phyloP scores from a whole-genome alignment of 2,113 vertebrate species.

The Synodontis membranacea region DNA sequence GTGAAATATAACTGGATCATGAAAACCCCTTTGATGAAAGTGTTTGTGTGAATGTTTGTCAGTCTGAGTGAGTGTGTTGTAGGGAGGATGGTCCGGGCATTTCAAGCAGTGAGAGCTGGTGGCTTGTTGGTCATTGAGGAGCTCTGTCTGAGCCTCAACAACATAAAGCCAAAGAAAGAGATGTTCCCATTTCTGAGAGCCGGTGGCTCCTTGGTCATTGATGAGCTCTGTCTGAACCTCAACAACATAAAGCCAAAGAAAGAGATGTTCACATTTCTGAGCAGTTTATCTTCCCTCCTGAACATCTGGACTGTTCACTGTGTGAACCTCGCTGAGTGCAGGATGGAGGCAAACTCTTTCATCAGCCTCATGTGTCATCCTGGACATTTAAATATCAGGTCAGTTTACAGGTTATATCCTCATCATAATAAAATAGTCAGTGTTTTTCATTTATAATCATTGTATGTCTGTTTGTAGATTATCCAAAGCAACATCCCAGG shows the following conservation, averaged over 20 bases:
- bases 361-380: conserved; percentile 39
- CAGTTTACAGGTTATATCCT: neutral
- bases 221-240: conserved; percentile 37
- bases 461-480: conserved; percentile 28
- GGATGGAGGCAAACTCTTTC: conserved; percentile 27
- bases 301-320: conserved; percentile 44
- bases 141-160: conserved; percentile 21
- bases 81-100: conserved; percentile 15
- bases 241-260: neutral
- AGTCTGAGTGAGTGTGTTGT: conserved; percentile 40
- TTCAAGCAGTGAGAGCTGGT: neutral
- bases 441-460: neutral
- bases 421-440: neutral
- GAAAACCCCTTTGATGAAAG: neutral
- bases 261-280: conserved; percentile 34
- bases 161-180: neutral
- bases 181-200: conserved; percentile 40
- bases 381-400: conserved; percentile 37
- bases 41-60: conserved; percentile 15
- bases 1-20: neutral
- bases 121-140: conserved; percentile 30
- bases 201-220: conserved; percentile 19
- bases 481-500: conserved; percentile 32
- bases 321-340: conserved; percentile 43
- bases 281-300: conserved; percentile 41